Evolutionary conservation across 2,113 vertebrate species (phyloP), one percentile per base, ranked within the genome.

Genomic region (Clinocottus analis): DNA sequence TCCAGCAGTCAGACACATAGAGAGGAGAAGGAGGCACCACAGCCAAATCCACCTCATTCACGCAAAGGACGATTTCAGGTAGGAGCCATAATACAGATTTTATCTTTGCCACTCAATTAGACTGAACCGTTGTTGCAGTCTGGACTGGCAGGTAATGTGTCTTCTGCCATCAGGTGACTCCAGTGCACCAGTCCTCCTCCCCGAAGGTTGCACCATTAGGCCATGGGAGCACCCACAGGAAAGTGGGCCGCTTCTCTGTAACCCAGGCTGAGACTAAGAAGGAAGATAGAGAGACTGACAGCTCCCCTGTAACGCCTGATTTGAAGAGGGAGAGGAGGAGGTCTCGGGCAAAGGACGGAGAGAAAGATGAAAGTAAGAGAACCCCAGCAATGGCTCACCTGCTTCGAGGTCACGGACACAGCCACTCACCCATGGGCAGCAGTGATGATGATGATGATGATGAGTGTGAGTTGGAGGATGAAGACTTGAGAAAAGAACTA

Each of bases 391-490:
- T 84, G 82, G 62, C 71, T 78, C 87, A 86, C 80, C 60, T 84
- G 75, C 58, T 83, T 39, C 81, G 91, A 53, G 76, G 68, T 75
- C 82, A 89, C 58, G 83, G 83, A 68, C 96, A 96, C 75, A 95
- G 94, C 0, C 95, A 95, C 65, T 97, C 96, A 14, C 96, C 96
- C 3, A 90, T 94, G 19, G 96, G 95, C 92, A 96, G 94, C 90
- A 97, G 96, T 21, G 96, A 96, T 63, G 96, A 96, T 25, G 65
- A 67, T 27, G 65, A 67, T 27, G 93, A 97, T 33, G 29, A 2
- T 80, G 96, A 96, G 64, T 96, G 96, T 9, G 96, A 97, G 85
- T 86, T 96, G 74, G 97, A 97, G 84, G 96, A 97, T 72, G 96
- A 97, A 79, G 96, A 96, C 64, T 91, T 97, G 63, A 96, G 93